Evolutionary conservation across 2,888 invertebrate species (phyloP).

Genomic region (Antheraea assamensis): DNA sequence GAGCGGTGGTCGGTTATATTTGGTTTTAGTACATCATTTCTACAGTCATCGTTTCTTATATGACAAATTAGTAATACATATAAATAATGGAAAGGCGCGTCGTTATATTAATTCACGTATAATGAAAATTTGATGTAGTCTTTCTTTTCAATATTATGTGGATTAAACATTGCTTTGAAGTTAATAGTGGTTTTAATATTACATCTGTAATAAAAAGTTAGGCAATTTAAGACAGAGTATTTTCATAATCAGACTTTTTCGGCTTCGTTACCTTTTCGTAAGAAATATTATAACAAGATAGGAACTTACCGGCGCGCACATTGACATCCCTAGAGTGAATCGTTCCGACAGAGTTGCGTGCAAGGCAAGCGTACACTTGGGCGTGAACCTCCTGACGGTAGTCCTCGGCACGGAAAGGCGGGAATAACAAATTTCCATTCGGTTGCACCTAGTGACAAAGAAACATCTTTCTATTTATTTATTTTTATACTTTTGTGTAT

Average conservation of each 20-base stretch:
- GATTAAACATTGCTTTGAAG: neutral
- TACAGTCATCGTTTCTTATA: neutral
- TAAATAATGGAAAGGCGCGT: no score
- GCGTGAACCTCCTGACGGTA: constrained; percentile 97
- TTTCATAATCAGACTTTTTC: neutral
- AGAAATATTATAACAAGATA: constrained; percentile 6
- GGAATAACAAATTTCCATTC: constrained; percentile 96
- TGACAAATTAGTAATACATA: neutral
- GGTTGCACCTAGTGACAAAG: constrained; percentile 84
- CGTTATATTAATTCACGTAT: neutral
- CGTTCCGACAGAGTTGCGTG: constrained; percentile 93
- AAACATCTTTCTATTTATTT: neutral
- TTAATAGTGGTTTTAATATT: neutral
- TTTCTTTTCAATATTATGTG: neutral
- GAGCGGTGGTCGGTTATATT: neutral
- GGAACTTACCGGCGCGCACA: constrained; percentile 94
- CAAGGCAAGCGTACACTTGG: constrained; percentile 95
- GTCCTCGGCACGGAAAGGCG: constrained; percentile 96
- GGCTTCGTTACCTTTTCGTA: neutral
- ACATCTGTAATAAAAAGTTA: neutral
- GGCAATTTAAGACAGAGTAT: no score
- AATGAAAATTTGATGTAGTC: neutral
- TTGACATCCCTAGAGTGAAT: constrained; percentile 96
- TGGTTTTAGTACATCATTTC: neutral
- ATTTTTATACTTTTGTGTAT: neutral